phyloP scores from a whole-genome alignment of 2,888 invertebrate species.

The Tenthredo notha region DNA sequence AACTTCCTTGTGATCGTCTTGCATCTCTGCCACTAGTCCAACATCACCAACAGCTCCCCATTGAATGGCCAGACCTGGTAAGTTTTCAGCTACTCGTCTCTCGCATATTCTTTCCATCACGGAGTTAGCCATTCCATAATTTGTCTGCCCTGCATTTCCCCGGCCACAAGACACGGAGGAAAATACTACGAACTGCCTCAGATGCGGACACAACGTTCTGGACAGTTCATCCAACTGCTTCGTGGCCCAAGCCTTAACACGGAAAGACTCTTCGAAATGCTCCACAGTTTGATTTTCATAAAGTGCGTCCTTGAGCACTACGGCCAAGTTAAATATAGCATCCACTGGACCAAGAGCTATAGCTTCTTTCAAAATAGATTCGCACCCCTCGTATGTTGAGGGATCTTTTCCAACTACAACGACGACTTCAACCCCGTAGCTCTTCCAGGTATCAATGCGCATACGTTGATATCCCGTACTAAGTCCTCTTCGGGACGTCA shows the following conservation, averaged over 20 bases:
- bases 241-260: slow-evolving; percentile 82
- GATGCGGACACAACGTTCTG: slow-evolving; percentile 78
- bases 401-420: slow-evolving; percentile 86
- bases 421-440: slow-evolving; percentile 84
- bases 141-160: slow-evolving; percentile 84
- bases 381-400: slow-evolving; percentile 85
- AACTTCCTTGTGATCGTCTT: slow-evolving; percentile 84
- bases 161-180: slow-evolving; percentile 84
- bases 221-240: slow-evolving; percentile 80
- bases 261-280: slow-evolving; percentile 79
- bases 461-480: slow-evolving; percentile 90
- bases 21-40: slow-evolving; percentile 89
- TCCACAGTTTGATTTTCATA: slow-evolving; percentile 80
- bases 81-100: slow-evolving; percentile 77
- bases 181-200: slow-evolving; percentile 83
- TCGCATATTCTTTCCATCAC: slow-evolving; percentile 82
- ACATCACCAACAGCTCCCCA: slow-evolving; percentile 86
- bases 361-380: slow-evolving; percentile 83
- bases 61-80: slow-evolving; percentile 82
- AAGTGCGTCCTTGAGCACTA: slow-evolving; percentile 81
- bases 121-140: slow-evolving; percentile 83
- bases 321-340: slow-evolving; percentile 84
- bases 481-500: slow-evolving; percentile 90
- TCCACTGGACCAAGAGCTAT: slow-evolving; percentile 80
- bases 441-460: slow-evolving; percentile 84